A percentile compares a stretch with the other conserved stretches of the same genome.
phyloP scores from a whole-genome alignment of 2,797 vertebrate genomes.

The Peromyscus attwateri region DNA sequence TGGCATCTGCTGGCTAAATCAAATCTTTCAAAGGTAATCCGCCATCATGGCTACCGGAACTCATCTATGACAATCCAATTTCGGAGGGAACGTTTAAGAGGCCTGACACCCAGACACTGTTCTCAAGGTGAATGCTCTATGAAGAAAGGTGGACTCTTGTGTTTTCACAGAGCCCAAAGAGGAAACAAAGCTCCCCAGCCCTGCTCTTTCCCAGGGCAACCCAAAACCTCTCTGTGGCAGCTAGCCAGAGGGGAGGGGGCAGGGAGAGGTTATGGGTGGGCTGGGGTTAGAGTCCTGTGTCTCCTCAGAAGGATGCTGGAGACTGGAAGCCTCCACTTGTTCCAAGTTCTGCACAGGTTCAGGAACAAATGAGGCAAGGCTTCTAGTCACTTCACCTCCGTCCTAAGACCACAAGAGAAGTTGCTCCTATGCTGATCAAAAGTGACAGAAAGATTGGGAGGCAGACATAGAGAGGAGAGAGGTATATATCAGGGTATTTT shows the following conservation, averaged over 20 bases:
- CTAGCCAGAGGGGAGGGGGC: background rate
- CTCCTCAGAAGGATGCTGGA: background rate
- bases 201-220: background rate
- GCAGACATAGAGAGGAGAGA: background rate
- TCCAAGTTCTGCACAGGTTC: background rate
- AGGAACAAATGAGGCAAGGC: background rate
- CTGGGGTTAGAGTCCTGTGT: background rate
- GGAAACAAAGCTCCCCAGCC: background rate
- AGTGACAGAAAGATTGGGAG: background rate
- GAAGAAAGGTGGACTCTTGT: constrained; percentile 63
- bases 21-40: constrained; percentile 85
- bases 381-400: background rate
- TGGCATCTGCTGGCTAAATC: constrained; percentile 82
- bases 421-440: background rate
- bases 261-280: background rate
- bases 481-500: background rate
- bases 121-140: constrained; percentile 61
- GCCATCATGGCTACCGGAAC: constrained; percentile 75
- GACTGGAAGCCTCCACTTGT: background rate
- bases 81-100: constrained; percentile 59
- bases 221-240: background rate
- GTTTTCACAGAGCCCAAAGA: background rate
- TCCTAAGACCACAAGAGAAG: constrained; percentile 15
- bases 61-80: constrained; percentile 83
- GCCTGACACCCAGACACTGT: background rate